Conservation (phyloP, 2,113 vertebrate species). For the Danionella cerebrum region DNA sequence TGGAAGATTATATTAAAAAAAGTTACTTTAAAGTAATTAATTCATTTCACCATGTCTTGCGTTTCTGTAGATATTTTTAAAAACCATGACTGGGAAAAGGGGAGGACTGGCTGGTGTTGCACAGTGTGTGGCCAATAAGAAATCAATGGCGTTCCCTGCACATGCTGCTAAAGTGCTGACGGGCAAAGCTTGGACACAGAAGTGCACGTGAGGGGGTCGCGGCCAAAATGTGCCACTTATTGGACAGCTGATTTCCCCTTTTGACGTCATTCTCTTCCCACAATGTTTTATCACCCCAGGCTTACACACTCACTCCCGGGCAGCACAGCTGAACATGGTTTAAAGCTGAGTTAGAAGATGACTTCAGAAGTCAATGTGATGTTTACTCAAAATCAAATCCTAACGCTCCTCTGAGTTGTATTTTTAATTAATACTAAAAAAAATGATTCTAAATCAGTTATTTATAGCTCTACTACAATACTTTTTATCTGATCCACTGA, state of each 20-base stretch:
- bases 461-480: too few species aligned
- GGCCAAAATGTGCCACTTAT: neutral
- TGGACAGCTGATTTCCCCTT: neutral
- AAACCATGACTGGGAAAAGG: slow-evolving; percentile 7
- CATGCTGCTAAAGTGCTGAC: slow-evolving; percentile 1
- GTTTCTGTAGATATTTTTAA: slow-evolving; percentile 28
- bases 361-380: neutral
- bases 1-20: too few species aligned
- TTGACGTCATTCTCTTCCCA: neutral
- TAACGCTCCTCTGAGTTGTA: too few species aligned
- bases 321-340: neutral
- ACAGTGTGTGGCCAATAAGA: slow-evolving; percentile 11
- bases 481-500: too few species aligned
- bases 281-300: neutral
- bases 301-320: neutral
- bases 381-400: too few species aligned
- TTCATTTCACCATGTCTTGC: neutral
- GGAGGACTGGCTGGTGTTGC: neutral
- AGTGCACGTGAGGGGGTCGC: neutral
- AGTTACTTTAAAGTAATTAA: too few species aligned
- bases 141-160: slow-evolving; percentile 26
- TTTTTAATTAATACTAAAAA: too few species aligned
- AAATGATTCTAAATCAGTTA: too few species aligned
- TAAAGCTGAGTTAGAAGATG: neutral
- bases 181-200: neutral